These are phyloP conservation scores for Telmatherina bonti DNA, from an alignment of 2,797 vertebrate genomes.

Conservation along the genomic window DNA sequence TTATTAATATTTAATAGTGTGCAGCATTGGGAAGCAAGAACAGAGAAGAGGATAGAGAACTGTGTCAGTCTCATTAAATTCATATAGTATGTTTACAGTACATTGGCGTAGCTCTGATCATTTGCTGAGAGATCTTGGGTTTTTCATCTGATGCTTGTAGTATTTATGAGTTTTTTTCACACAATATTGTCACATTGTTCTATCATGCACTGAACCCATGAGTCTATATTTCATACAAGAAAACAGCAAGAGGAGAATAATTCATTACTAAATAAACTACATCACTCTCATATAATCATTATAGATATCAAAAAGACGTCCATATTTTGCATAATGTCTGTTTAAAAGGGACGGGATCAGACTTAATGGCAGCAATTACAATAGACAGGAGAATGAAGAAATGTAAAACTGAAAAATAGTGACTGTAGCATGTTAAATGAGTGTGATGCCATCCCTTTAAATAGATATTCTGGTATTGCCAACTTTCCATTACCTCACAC, in stretches of 20 bases:
- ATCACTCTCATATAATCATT: constrained; percentile 20
- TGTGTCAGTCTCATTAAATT: constrained; percentile 76
- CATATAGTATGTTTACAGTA: constrained; percentile 58
- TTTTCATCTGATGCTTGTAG: neutral
- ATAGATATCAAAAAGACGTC: constrained; percentile 15
- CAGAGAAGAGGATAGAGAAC: constrained; percentile 63
- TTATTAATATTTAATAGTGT: constrained; percentile 76
- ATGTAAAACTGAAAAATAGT: constrained; percentile 33
- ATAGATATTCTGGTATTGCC: constrained; percentile 56
- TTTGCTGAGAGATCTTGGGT: constrained; percentile 12
- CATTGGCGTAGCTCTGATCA: constrained; percentile 33
- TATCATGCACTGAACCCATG: constrained; percentile 1
- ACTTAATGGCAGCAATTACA: constrained; percentile 12
- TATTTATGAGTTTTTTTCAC: neutral
- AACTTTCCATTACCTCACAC: constrained; percentile 67
- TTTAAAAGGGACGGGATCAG: constrained; percentile 19
- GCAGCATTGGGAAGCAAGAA: constrained; percentile 65
- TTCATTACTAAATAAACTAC: constrained; percentile 14
- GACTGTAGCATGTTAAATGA: constrained; percentile 46
- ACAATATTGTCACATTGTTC: constrained; percentile 13
- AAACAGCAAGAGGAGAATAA: constrained; percentile 9
- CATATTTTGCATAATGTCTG: constrained; percentile 15
- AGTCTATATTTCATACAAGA: constrained; percentile 19
- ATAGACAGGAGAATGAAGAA: constrained; percentile 26
- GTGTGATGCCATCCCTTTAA: constrained; percentile 58